Conservation (phyloP, 2,888 invertebrate genomes). For the Glyphotaelius pellucidus region DNA sequence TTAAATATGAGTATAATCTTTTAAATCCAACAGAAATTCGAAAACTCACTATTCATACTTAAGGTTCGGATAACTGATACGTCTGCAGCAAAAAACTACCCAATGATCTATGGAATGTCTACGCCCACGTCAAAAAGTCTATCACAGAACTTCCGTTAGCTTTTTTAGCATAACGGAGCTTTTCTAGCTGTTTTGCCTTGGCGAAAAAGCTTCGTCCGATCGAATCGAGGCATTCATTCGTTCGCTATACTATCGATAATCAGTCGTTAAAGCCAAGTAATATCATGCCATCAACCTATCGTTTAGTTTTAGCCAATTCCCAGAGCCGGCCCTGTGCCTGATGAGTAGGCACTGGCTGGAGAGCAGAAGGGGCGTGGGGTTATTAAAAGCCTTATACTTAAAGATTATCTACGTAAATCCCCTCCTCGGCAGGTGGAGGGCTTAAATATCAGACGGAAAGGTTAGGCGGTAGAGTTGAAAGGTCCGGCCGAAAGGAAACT, state of each 20-base stretch:
- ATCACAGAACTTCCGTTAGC: not conserved
- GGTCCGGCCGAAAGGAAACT: constrained; percentile 26
- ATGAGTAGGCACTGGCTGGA: not conserved
- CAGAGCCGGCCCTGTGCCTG: constrained; percentile 13
- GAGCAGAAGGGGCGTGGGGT: constrained; percentile 28
- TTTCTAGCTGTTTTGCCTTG: not conserved
- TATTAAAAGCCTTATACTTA: constrained; percentile 18
- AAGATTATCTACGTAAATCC: constrained; percentile 33
- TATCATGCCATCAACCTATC: not conserved
- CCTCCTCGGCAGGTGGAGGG: constrained; percentile 8
- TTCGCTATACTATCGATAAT: not conserved
- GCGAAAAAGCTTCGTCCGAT: not conserved
- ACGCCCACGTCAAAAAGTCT: not conserved
- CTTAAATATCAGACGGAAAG: constrained; percentile 39
- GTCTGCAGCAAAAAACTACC: too few species aligned
- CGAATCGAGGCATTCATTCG: not conserved
- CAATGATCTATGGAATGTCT: too few species aligned
- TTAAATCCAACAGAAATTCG: too few species aligned
- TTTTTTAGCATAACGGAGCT: not conserved
- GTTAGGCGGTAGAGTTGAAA: constrained; percentile 20
- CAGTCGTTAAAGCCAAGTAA: not conserved
- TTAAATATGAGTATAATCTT: too few species aligned
- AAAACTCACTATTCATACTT: too few species aligned
- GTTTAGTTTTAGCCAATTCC: not conserved
- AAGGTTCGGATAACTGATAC: not conserved